A percentile compares a stretch with the other conserved stretches of the same genome.
Conservation (phyloP, 2,113 vertebrate species). For the Cebidichthys violaceus region DNA sequence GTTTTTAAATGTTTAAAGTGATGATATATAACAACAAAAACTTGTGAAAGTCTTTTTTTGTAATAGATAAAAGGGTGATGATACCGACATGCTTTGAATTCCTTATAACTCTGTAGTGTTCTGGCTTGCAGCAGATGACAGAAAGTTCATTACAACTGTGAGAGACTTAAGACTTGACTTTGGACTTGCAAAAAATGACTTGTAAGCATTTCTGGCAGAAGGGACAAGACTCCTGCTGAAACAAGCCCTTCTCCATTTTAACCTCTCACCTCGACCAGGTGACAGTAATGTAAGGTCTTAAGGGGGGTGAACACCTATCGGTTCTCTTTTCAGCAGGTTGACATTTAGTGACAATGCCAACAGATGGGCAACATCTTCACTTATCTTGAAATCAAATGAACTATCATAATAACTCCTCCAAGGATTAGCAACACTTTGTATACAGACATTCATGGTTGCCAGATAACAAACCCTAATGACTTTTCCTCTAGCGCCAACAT, state of each 20-base stretch:
- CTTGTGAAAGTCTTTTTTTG: too few species aligned
- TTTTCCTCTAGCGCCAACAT: too few species aligned
- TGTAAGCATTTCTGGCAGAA: too few species aligned
- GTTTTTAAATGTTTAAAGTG: too few species aligned
- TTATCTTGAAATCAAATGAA: neutral
- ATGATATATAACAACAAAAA: too few species aligned
- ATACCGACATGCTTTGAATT: too few species aligned
- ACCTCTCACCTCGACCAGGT: neutral
- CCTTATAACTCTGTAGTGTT: neutral
- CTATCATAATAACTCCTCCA: neutral
- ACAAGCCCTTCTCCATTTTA: neutral
- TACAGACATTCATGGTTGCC: neutral
- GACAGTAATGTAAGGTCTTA: neutral
- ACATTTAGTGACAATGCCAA: neutral
- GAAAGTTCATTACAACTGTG: too few species aligned
- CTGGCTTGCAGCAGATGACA: too few species aligned
- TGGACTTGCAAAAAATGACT: too few species aligned
- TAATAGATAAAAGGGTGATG: neutral
- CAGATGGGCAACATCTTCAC: neutral
- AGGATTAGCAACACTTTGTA: neutral
- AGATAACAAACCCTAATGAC: too few species aligned
- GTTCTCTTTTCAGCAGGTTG: neutral
- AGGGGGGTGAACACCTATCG: neutral
- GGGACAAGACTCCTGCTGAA: neutral
- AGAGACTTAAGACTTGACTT: too few species aligned